phyloP scores from a whole-genome alignment of 2,113 vertebrate genomes.

The human region GRCh38 chr20:57385501-57386000 shows the following conservation, averaged over 20 bases:
- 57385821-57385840: background rate
- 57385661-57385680: background rate
- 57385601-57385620: background rate
- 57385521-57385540: accelerated
- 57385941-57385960: too few species aligned
- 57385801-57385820: background rate
- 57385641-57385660: accelerated
- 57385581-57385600: background rate
- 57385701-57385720: background rate
- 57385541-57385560: background rate
- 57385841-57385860: too few species aligned
- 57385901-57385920: too few species aligned
- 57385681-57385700: background rate
- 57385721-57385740: background rate
- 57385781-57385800: background rate
- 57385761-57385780: background rate
- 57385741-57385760: background rate
- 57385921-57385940: too few species aligned
- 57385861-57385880: too few species aligned
- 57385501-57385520: background rate
- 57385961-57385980: too few species aligned
- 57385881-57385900: too few species aligned
- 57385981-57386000: too few species aligned
- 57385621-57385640: accelerated
- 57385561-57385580: accelerated